These are phyloP conservation scores for Pseudoips prasinana DNA, from an alignment of 2,888 invertebrate species.

Conservation along the genomic window DNA sequence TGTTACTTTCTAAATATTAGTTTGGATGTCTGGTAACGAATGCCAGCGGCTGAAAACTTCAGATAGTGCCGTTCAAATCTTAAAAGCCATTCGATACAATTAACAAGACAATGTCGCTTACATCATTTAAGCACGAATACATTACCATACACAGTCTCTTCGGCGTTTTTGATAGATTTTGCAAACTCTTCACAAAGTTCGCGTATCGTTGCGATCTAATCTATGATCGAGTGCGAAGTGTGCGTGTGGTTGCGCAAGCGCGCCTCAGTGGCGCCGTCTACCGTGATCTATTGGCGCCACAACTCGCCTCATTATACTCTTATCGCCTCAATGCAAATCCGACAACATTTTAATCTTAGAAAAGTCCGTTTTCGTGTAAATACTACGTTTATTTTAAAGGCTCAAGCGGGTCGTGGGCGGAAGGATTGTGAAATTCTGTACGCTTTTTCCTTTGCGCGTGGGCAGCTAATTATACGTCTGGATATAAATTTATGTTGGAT, in stretches of 20 bases:
- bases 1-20: no score
- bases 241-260: conserved; percentile 57
- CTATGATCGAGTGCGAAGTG: conserved; percentile 39
- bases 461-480: conserved; percentile 70
- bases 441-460: conserved; percentile 66
- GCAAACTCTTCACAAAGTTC: conserved; percentile 25
- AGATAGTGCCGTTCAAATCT: no score
- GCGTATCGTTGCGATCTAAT: conserved; percentile 36
- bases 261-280: conserved; percentile 68
- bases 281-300: conserved; percentile 68
- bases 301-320: conserved; percentile 57
- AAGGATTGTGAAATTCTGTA: conserved; percentile 66
- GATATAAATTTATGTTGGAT: conserved; percentile 62
- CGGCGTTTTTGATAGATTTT: conserved; percentile 13
- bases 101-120: no score
- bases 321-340: conserved; percentile 71
- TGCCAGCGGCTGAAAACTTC: no score
- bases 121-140: no score
- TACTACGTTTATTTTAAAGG: conserved; percentile 53
- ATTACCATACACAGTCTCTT: no score
- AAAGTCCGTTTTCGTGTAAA: conserved; percentile 56
- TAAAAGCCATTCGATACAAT: no score
- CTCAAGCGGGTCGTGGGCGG: conserved; percentile 43
- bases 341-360: conserved; percentile 58
- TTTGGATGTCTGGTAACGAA: no score